Conservation (phyloP, 2,888 invertebrate genomes). For the Polia nebulosa region DNA sequence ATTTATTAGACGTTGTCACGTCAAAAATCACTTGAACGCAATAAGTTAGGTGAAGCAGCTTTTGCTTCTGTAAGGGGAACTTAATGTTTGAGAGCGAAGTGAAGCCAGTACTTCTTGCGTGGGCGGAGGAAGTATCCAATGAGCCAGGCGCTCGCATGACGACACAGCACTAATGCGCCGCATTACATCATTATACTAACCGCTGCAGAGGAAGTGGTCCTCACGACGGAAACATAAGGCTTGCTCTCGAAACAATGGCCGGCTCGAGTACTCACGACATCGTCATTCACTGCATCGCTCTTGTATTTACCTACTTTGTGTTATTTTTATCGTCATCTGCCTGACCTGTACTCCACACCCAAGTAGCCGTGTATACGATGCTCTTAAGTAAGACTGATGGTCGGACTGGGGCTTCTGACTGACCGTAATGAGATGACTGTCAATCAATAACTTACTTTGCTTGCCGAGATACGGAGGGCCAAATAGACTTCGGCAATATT, state of each 20-base stretch:
- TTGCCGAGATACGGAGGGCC: background rate
- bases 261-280: slow-evolving; percentile 1
- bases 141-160: slow-evolving; percentile 61
- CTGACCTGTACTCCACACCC: too few relatives aligned
- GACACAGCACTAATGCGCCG: slow-evolving; percentile 54
- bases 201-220: slow-evolving; percentile 58
- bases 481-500: too few relatives aligned
- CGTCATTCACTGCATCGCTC: background rate
- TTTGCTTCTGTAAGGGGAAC: slow-evolving; percentile 13
- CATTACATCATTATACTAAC: slow-evolving; percentile 72
- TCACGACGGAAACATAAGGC: slow-evolving; percentile 68
- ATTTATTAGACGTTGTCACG: too few relatives aligned
- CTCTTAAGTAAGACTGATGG: too few relatives aligned
- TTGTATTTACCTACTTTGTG: background rate
- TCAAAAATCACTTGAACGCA: too few relatives aligned
- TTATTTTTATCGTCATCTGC: background rate
- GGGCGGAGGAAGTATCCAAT: slow-evolving; percentile 73
- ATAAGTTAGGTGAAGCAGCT: background rate
- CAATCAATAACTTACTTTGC: background rate
- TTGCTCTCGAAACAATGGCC: slow-evolving; percentile 52
- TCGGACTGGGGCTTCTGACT: background rate
- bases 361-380: too few relatives aligned
- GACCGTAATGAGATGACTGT: background rate
- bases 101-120: slow-evolving; percentile 31
- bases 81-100: slow-evolving; percentile 14